Conservation (phyloP, 2,113 vertebrate genomes). For the Eleginops maclovinus region DNA sequence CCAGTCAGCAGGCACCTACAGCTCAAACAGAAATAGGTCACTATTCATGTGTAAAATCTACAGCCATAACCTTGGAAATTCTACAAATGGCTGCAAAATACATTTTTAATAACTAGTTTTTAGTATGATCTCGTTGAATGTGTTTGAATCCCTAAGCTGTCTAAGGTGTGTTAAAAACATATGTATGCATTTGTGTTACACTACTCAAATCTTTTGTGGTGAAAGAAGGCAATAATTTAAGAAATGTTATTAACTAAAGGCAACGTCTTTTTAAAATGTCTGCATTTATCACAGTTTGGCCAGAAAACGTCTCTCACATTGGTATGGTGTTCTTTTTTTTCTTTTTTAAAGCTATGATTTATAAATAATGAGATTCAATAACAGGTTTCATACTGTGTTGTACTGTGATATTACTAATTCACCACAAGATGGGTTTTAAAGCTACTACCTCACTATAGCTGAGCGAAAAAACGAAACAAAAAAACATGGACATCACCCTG, state of each 20-base stretch:
- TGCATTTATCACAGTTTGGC: constrained; percentile 8
- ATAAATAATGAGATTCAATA: constrained; percentile 11
- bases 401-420: constrained; percentile 24
- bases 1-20: constrained; percentile 22
- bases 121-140: constrained; percentile 1
- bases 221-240: neutral
- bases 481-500: constrained; percentile 15
- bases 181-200: neutral
- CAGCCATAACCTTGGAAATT: constrained; percentile 40
- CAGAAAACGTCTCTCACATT: neutral
- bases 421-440: constrained; percentile 44
- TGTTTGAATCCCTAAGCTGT: constrained; percentile 6
- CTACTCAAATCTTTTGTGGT: neutral
- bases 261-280: neutral
- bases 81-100: constrained; percentile 22
- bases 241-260: neutral
- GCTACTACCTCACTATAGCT: constrained; percentile 36
- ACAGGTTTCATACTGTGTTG: constrained; percentile 27
- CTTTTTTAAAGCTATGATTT: no score
- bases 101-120: neutral
- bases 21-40: constrained; percentile 55
- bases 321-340: neutral
- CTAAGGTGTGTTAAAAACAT: neutral
- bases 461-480: neutral
- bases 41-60: constrained; percentile 36